Base-by-base conservation (phyloP, 2,888 invertebrate genomes). In the Drosophila setosimentum region DNA sequence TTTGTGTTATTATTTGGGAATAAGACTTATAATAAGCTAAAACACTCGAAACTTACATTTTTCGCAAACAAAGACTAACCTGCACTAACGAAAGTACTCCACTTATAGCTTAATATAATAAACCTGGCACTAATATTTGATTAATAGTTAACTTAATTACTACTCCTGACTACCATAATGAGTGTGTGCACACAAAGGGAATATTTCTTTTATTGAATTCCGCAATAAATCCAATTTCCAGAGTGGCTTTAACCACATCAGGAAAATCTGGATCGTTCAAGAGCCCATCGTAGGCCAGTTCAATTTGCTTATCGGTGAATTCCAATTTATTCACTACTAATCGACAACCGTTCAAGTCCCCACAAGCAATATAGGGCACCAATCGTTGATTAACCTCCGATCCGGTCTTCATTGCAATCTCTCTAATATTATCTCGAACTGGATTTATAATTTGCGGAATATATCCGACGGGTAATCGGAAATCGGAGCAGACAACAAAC, bases 301-400 rank as follows among this genome's bases (percentile, higher is more conserved):
- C 58, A n/a, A 55, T 48, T 7, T 76, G 69, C 35, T 70, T 37
- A 16, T 21, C 18, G 4, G 18, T 40, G 13, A 63, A 40, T 0
- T 62, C 18, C 0, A 24, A 7, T 2, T 29, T 3, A 0, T 98
- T 55, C 3, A 8, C 97, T 93, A 99, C 98, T 93, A 24, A 24
- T 16, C 6, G 1, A 4, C 7, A 45, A 0, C 76, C 88, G 42
- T 82, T 82, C 30, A 99, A 94, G 93, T 99, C 99, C 0, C 99
- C 99, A 93, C 99, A 99, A 0, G 97, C 97, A 78, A 99, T 95
- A 92, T 99, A 99, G 0, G 98, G 98, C 55, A 99, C 97, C 73
- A 99, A 95, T 42, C 95, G 94, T 73, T 96, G 94, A 92, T 99
- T 98, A 0, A 96, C 94, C 16, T 95, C 97, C 5, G 93, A 93